Evolutionary conservation across 2,888 invertebrate genomes (phyloP).

Genomic region (Piscicola geometra): DNA sequence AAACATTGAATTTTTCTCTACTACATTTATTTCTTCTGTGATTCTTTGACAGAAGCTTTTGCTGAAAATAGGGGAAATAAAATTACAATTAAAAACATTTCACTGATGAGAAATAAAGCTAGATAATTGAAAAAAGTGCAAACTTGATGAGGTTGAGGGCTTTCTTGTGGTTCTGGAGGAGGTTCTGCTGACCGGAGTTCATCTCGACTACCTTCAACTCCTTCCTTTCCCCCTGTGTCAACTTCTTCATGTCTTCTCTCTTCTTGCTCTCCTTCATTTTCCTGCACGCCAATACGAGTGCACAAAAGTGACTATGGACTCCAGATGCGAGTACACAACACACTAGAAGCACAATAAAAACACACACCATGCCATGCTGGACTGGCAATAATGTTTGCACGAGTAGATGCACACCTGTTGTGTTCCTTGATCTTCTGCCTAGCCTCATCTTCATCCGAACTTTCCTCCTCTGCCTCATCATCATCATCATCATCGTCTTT

Average conservation of each 20-base stretch:
- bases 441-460: background rate
- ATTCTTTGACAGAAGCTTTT: conserved; percentile 6
- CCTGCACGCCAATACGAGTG: no score
- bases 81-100: background rate
- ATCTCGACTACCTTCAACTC: background rate
- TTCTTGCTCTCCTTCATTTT: conserved; percentile 10
- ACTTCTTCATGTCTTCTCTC: background rate
- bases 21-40: background rate
- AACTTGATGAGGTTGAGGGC: background rate
- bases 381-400: background rate
- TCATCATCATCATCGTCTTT: background rate
- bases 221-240: background rate
- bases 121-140: background rate
- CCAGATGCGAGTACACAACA: no score
- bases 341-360: no score
- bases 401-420: background rate
- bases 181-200: conserved; percentile 2
- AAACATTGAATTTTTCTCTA: conserved; percentile 6
- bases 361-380: no score
- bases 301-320: no score
- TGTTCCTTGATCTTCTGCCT: background rate
- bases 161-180: background rate
- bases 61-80: background rate
- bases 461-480: conserved; percentile 5
- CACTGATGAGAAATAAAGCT: no score